Evolutionary conservation across 2,888 invertebrate species (phyloP).

Genomic region (Diarsia rubi): DNA sequence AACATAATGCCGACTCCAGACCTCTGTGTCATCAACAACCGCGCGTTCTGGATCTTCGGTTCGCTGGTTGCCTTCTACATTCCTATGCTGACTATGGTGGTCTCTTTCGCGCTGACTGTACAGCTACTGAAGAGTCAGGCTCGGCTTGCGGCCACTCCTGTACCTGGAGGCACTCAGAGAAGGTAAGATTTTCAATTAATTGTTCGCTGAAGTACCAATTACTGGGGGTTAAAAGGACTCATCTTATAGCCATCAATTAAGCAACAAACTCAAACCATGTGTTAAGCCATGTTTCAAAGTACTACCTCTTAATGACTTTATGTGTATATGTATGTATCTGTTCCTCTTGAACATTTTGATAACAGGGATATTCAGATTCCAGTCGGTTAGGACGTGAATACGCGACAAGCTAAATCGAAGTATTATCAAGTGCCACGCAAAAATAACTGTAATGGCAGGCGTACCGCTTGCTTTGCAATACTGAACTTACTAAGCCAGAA

Average conservation of each 20-base stretch:
- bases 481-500: no score
- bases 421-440: no score
- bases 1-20: conserved; percentile 96
- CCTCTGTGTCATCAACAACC: conserved; percentile 95
- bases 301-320: no score
- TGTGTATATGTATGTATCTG: no score
- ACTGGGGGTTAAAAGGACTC: not conserved
- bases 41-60: conserved; percentile 97
- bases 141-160: conserved; percentile 92
- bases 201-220: not conserved
- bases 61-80: conserved; percentile 98
- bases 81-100: conserved; percentile 98
- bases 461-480: no score
- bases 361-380: no score
- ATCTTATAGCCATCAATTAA: not conserved
- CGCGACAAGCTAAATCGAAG: no score
- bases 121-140: conserved; percentile 96
- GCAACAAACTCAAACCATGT: no score
- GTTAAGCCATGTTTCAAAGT: no score
- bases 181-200: conserved; percentile 72
- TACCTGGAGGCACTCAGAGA: conserved; percentile 85
- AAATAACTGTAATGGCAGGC: no score
- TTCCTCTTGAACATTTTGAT: no score
- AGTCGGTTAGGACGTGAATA: no score
- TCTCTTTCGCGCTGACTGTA: conserved; percentile 97